Conservation (phyloP, 1,140 invertebrate genomes). For the Caenorhabditis remanei region DNA sequence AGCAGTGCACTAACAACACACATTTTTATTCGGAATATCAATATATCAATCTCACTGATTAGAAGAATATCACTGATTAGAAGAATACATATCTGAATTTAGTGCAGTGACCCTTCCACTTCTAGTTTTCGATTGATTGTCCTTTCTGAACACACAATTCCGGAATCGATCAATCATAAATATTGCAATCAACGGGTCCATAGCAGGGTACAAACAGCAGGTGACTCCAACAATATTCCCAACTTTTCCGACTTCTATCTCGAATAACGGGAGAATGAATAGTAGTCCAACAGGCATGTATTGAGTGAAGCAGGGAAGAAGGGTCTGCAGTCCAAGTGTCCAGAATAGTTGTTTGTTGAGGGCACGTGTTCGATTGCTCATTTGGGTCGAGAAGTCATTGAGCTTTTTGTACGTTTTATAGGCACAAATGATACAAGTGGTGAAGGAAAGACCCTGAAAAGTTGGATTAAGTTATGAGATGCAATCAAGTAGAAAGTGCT, state of each 20-base stretch:
- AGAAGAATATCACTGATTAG: too few relatives aligned
- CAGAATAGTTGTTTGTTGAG: slow-evolving; percentile 9
- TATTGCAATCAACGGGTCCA: slow-evolving; percentile 1
- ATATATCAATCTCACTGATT: too few relatives aligned
- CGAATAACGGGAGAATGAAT: background rate
- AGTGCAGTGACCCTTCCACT: too few relatives aligned
- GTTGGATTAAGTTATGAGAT: background rate
- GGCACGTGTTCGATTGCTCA: background rate
- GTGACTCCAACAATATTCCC: background rate
- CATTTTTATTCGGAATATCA: too few relatives aligned
- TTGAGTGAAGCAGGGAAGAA: slow-evolving; percentile 1
- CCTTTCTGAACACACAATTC: background rate
- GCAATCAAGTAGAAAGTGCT: background rate
- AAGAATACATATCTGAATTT: too few relatives aligned
- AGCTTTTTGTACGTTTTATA: background rate
- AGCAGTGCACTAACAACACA: too few relatives aligned
- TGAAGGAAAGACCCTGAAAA: background rate
- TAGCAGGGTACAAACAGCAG: background rate
- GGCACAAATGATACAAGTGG: background rate
- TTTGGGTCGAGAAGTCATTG: too few relatives aligned
- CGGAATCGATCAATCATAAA: slow-evolving; percentile 41
- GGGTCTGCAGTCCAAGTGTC: background rate
- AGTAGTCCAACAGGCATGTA: background rate
- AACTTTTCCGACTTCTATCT: background rate
- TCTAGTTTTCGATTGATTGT: too few relatives aligned